phyloP scores from a whole-genome alignment of 1,140 invertebrate species.

The Aphaenogaster floridana region DNA sequence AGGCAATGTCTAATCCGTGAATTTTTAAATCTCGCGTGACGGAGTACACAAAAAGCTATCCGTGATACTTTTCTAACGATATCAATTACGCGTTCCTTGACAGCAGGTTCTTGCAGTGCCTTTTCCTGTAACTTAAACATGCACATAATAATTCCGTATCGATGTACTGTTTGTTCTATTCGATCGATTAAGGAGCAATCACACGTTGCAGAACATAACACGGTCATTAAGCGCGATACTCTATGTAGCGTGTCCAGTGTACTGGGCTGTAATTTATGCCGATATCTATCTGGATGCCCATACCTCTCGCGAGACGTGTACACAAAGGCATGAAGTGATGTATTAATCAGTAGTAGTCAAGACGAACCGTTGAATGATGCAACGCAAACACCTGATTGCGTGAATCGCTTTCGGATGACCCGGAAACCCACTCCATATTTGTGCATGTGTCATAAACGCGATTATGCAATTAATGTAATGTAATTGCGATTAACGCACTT shows the following conservation, averaged over 20 bases:
- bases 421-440: slow-evolving; percentile 22
- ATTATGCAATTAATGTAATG: slow-evolving; percentile 44
- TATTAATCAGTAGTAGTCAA: slow-evolving; percentile 31
- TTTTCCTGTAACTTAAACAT: neutral
- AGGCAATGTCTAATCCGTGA: neutral
- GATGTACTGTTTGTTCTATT: slow-evolving; percentile 12
- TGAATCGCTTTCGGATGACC: slow-evolving; percentile 48
- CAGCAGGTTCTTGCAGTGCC: neutral
- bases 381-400: slow-evolving; percentile 82
- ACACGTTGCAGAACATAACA: neutral
- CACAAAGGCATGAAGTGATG: slow-evolving; percentile 26
- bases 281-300: slow-evolving; percentile 39
- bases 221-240: slow-evolving; percentile 35
- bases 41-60: too few species aligned
- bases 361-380: slow-evolving; percentile 73
- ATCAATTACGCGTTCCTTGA: neutral
- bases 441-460: neutral
- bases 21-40: neutral
- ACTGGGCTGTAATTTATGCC: slow-evolving; percentile 38
- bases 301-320: slow-evolving; percentile 8
- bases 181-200: slow-evolving; percentile 35
- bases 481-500: neutral
- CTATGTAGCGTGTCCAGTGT: slow-evolving; percentile 6
- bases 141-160: neutral
- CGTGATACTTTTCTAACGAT: neutral